phyloP scores from a whole-genome alignment of 2,113 vertebrate genomes.

The Grus americana region DNA sequence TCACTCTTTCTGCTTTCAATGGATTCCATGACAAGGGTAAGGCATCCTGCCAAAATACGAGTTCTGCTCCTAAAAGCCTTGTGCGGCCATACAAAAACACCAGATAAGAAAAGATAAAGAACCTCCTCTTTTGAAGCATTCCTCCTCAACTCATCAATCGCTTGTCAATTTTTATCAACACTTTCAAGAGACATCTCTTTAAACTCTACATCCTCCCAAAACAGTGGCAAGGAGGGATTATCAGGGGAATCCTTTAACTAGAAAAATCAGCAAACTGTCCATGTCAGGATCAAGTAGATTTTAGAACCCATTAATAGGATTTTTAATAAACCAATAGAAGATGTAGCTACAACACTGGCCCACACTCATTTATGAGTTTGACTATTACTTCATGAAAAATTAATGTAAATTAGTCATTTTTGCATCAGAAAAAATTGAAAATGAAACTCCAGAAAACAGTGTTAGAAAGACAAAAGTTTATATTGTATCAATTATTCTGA shows the following conservation, averaged over 20 bases:
- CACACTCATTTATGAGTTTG: not conserved
- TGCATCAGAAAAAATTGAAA: not conserved
- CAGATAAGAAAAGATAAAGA: not conserved
- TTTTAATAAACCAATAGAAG: not conserved
- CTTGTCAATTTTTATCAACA: not conserved
- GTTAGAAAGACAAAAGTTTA: not conserved
- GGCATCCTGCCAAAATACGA: not conserved
- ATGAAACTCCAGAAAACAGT: not conserved
- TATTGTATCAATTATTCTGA: not conserved
- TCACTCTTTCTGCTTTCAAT: not conserved
- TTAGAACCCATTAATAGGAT: not conserved
- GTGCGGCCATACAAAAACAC: not conserved
- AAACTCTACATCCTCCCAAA: not conserved
- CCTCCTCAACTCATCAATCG: not conserved
- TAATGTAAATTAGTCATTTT: not conserved
- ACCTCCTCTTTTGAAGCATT: not conserved
- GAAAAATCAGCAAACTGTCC: not conserved
- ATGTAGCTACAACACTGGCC: not conserved
- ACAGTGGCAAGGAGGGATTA: not conserved
- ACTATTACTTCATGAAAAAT: not conserved
- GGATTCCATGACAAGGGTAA: not conserved
- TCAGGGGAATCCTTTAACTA: not conserved
- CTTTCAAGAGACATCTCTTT: not conserved
- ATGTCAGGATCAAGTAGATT: not conserved
- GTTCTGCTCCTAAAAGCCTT: not conserved